Conservation (phyloP, 2,113 vertebrate species). For the Petromus typicus region DNA sequence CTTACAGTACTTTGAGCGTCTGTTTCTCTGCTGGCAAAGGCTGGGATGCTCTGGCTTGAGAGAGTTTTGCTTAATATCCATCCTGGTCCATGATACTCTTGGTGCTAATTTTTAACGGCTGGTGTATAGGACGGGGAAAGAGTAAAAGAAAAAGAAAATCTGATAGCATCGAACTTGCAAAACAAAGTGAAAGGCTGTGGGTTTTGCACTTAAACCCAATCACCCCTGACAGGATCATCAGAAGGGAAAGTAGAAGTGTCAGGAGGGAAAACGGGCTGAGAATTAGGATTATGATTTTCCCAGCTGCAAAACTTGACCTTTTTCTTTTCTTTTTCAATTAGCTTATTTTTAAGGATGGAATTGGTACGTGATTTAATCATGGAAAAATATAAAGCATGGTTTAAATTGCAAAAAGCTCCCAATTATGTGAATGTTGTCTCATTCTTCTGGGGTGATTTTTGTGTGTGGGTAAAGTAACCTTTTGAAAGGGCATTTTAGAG, state of each 20-base stretch:
- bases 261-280: constrained; percentile 73
- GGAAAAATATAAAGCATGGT: neutral
- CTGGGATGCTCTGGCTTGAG: constrained; percentile 60
- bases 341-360: constrained; percentile 46
- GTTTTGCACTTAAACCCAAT: constrained; percentile 76
- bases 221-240: constrained; percentile 71
- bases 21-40: constrained; percentile 47
- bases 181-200: constrained; percentile 66
- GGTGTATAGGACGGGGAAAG: neutral
- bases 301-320: constrained; percentile 56
- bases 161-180: constrained; percentile 60
- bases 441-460: neutral
- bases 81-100: neutral
- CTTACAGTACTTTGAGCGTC: constrained; percentile 63
- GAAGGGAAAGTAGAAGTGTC: neutral
- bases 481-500: constrained; percentile 33
- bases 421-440: neutral
- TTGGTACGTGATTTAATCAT: constrained; percentile 15
- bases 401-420: constrained; percentile 17
- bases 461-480: constrained; percentile 46
- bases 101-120: constrained; percentile 49
- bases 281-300: constrained; percentile 61
- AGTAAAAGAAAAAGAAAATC: constrained; percentile 50
- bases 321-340: constrained; percentile 3
- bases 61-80: constrained; percentile 19